Conservation (phyloP, 1,140 invertebrate genomes). For the Drosophila micromelanica region DNA sequence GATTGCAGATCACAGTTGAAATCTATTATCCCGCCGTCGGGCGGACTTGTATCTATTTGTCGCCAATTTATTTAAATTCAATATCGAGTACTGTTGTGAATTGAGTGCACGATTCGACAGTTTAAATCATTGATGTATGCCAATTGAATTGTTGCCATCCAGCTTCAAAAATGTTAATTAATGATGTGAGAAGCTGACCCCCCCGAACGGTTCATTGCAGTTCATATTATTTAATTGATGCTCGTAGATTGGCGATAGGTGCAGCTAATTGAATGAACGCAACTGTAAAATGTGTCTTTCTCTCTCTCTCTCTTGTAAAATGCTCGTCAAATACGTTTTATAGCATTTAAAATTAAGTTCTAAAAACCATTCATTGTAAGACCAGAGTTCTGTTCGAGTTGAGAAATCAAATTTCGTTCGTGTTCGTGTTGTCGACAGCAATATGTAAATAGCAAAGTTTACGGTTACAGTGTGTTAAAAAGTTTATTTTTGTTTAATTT, state of each 20-base stretch:
- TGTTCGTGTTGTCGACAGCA: too few relatives aligned
- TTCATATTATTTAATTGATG: conserved; percentile 37
- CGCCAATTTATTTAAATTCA: conserved; percentile 9
- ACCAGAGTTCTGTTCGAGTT: not conserved
- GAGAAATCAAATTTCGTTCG: not conserved
- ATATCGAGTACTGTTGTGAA: not conserved
- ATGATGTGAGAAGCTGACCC: conserved; percentile 32
- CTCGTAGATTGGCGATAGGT: conserved; percentile 16
- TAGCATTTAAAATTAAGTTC: not conserved
- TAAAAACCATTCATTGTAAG: not conserved
- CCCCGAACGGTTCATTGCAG: conserved; percentile 20
- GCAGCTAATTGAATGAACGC: conserved; percentile 26
- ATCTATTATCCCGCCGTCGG: not conserved
- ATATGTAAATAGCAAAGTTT: too few relatives aligned
- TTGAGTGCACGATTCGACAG: not conserved
- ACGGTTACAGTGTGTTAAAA: too few relatives aligned
- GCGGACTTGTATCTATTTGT: not conserved
- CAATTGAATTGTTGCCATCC: conserved; percentile 30
- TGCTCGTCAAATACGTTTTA: not conserved
- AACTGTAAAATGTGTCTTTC: not conserved
- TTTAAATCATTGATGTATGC: conserved; percentile 1
- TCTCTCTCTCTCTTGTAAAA: too few relatives aligned
- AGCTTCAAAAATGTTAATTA: conserved; percentile 33
- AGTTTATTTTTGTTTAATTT: too few relatives aligned
- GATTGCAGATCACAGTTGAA: conserved; percentile 2